phyloP scores from a whole-genome alignment of 2,888 invertebrate species.

The Chrysina gloriosa region DNA sequence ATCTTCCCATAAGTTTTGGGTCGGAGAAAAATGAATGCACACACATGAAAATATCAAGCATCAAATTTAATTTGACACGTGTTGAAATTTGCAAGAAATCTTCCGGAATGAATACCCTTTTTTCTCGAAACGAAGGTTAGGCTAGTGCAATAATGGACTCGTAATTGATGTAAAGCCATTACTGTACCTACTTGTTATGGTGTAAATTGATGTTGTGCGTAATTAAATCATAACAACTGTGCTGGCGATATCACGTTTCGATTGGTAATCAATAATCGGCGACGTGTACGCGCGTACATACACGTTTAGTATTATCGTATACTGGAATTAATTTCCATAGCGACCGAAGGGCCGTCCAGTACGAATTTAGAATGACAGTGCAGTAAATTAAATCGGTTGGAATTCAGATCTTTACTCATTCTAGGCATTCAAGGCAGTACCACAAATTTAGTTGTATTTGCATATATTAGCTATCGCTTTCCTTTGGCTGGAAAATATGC shows the following conservation, averaged over 20 bases:
- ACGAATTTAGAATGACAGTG: not conserved
- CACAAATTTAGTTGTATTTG: not conserved
- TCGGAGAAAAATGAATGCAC: no score
- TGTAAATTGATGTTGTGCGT: not conserved
- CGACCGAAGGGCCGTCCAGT: not conserved
- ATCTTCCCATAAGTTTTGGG: no score
- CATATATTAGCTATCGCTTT: not conserved
- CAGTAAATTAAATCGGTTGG: not conserved
- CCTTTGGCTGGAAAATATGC: not conserved
- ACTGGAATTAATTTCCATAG: not conserved
- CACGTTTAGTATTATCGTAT: not conserved
- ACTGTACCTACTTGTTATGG: not conserved
- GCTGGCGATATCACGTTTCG: not conserved
- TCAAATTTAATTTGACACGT: no score
- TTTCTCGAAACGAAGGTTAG: no score
- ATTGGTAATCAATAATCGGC: not conserved
- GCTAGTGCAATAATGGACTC: no score
- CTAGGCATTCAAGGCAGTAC: not conserved
- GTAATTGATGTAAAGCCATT: not conserved
- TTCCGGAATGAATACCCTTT: no score
- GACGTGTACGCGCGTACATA: not conserved
- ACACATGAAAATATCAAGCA: no score
- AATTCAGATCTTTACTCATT: not conserved
- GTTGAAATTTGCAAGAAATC: no score
- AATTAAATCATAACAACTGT: slow-evolving; percentile 12